Conservation (phyloP, 2,888 invertebrate genomes). For the Drosophila mayaguana region DNA sequence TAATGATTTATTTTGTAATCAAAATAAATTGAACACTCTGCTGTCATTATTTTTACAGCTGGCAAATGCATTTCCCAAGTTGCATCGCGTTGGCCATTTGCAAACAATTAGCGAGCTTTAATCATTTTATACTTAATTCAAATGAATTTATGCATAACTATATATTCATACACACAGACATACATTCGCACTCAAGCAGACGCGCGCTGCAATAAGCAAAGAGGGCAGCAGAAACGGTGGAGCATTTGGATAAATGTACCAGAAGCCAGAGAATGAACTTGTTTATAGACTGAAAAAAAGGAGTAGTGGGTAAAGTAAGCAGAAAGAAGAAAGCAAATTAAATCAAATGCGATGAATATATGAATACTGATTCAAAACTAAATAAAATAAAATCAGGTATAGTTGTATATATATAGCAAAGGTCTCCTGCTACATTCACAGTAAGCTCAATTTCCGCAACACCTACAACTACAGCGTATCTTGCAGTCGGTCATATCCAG, state of each 20-base stretch:
- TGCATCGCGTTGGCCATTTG: neutral
- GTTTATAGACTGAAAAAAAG: no score
- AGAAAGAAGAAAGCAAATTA: no score
- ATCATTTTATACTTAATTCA: slow-evolving; percentile 7
- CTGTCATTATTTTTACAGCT: neutral
- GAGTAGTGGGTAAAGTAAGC: no score
- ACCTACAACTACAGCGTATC: neutral
- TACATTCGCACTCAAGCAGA: neutral
- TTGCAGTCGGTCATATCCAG: neutral
- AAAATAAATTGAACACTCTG: neutral
- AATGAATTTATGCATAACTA: slow-evolving; percentile 38
- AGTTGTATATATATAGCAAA: neutral
- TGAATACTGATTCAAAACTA: no score
- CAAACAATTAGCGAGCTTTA: slow-evolving; percentile 10
- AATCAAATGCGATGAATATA: no score
- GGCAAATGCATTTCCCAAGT: neutral
- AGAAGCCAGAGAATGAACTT: slow-evolving; percentile 24
- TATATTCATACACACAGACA: neutral
- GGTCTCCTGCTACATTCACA: neutral
- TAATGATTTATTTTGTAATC: neutral
- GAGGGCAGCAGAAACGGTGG: slow-evolving; percentile 25
- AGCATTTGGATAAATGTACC: slow-evolving; percentile 46
- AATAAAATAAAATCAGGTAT: neutral
- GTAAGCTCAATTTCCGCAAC: rapidly evolving
- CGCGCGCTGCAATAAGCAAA: slow-evolving; percentile 10